phyloP scores from a whole-genome alignment of 2,888 invertebrate genomes.

The Silvanus unidentatus region DNA sequence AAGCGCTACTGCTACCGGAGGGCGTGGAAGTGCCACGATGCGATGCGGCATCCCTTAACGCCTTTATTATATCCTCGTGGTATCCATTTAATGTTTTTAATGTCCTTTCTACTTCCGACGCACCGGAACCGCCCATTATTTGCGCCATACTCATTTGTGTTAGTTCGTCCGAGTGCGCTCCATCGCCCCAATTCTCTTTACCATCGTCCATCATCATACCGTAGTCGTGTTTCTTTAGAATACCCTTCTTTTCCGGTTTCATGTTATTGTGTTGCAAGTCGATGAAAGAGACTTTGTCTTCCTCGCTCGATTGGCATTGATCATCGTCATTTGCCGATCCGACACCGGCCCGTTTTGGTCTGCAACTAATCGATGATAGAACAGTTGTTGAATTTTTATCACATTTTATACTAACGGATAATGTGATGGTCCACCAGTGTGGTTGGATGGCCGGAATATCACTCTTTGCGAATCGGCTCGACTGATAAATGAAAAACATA shows the following conservation, averaged over 20 bases:
- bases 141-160: constrained; percentile 61
- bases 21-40: constrained; percentile 59
- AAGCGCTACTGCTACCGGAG: constrained; percentile 58
- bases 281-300: constrained; percentile 75
- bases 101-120: constrained; percentile 76
- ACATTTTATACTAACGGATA: constrained; percentile 59
- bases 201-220: constrained; percentile 66
- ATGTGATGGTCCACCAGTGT: constrained; percentile 59
- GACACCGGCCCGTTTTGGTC: constrained; percentile 63
- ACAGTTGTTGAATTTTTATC: too few species aligned
- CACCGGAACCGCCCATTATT: constrained; percentile 50
- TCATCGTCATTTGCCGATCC: constrained; percentile 73
- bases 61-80: constrained; percentile 87
- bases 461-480: constrained; percentile 69
- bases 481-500: constrained; percentile 47
- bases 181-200: constrained; percentile 70
- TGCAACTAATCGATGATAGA: constrained; percentile 35
- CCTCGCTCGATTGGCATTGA: constrained; percentile 65
- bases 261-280: constrained; percentile 71
- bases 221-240: constrained; percentile 80
- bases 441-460: constrained; percentile 67
- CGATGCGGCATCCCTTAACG: constrained; percentile 73
- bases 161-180: constrained; percentile 54
- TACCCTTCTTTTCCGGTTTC: constrained; percentile 88
- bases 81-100: constrained; percentile 87